These are phyloP conservation scores for Rhopalosiphum maidis DNA, from an alignment of 1,140 invertebrate genomes.

Conservation along the genomic window DNA sequence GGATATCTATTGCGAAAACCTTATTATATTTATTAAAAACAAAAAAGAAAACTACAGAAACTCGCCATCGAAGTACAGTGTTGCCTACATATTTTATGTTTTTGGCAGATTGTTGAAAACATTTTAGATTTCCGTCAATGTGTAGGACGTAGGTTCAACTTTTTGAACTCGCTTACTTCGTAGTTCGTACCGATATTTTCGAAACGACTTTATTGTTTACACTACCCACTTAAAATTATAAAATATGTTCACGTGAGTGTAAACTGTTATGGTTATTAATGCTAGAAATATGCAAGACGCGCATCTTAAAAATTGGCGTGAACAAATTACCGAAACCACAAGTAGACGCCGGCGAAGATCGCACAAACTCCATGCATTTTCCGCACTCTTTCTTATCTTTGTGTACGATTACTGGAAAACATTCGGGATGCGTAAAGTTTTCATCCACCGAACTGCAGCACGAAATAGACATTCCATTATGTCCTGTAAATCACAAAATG, in stretches of 20 bases:
- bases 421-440: conserved; percentile 74
- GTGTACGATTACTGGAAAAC: conserved; percentile 76
- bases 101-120: too few species aligned
- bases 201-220: too few species aligned
- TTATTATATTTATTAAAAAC: neutral
- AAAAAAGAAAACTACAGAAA: neutral
- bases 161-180: too few species aligned
- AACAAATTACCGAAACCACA: conserved; percentile 72
- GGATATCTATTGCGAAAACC: neutral
- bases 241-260: too few species aligned
- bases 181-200: too few species aligned
- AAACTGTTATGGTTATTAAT: too few species aligned
- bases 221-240: too few species aligned
- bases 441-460: conserved; percentile 65
- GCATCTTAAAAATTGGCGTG: too few species aligned
- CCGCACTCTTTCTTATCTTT: conserved; percentile 73
- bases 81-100: neutral
- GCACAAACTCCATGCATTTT: conserved; percentile 82
- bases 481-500: conserved; percentile 62
- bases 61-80: neutral
- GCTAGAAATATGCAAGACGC: too few species aligned
- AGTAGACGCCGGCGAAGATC: conserved; percentile 85
- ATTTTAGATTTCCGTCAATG: too few species aligned
- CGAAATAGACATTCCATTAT: conserved; percentile 71
- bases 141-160: too few species aligned